phyloP scores from a whole-genome alignment of 2,797 vertebrate species.

The Amazonetta brasiliensis region DNA sequence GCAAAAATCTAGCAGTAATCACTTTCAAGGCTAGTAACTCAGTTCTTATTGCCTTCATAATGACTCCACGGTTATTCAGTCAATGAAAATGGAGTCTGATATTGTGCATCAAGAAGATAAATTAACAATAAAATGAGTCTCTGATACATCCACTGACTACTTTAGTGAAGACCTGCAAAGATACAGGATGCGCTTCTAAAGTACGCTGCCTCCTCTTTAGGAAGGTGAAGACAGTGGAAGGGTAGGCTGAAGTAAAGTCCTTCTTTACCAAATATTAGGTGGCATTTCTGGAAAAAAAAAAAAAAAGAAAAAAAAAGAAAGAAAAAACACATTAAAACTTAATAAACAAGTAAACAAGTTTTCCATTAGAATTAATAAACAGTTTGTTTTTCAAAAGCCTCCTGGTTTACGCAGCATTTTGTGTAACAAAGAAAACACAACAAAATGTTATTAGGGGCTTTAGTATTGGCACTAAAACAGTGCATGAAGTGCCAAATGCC shows the following conservation, averaged over 20 bases:
- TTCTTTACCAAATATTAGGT: constrained; percentile 53
- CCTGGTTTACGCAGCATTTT: background rate
- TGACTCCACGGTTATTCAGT: constrained; percentile 42
- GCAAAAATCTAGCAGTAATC: constrained; percentile 46
- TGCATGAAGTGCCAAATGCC: background rate
- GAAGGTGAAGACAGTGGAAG: background rate
- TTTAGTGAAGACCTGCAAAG: background rate
- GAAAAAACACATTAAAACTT: constrained; percentile 46
- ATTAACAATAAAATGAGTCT: constrained; percentile 46
- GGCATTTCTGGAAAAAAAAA: constrained; percentile 13
- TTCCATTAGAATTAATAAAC: constrained; percentile 64
- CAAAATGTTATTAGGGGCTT: background rate
- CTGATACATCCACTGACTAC: background rate
- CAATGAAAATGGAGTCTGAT: constrained; percentile 51
- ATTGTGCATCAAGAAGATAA: constrained; percentile 47
- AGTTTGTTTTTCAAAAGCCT: constrained; percentile 44
- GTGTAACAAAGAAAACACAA: background rate
- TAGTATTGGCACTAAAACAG: background rate
- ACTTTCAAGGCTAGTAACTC: constrained; percentile 42
- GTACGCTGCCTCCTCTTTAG: background rate
- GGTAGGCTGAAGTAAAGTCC: background rate
- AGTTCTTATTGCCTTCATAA: constrained; percentile 49
- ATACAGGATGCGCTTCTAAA: background rate
- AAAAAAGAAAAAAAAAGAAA: background rate
- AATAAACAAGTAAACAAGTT: constrained; percentile 39